These are phyloP conservation scores for Anguilla marmorata DNA, from an alignment of 2,797 vertebrate genomes.

Conservation along the genomic window DNA sequence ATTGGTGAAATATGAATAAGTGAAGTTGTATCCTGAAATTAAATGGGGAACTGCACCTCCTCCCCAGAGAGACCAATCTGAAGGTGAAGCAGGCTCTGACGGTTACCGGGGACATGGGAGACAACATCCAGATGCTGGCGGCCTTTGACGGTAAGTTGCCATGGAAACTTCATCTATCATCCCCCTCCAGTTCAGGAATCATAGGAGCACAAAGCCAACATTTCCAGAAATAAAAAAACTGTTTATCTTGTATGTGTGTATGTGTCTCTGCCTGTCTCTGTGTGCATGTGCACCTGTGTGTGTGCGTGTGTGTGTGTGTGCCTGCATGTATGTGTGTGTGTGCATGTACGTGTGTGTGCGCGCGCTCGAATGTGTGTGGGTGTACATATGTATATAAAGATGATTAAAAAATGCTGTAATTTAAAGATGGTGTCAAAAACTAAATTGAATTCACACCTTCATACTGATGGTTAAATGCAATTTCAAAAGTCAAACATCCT, in stretches of 20 bases:
- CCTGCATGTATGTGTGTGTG: no score
- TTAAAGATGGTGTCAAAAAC: not conserved
- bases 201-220: not conserved
- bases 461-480: not conserved
- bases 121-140: slow-evolving; percentile 77
- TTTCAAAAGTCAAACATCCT: not conserved
- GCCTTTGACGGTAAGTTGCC: slow-evolving; percentile 80
- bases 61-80: slow-evolving; percentile 88
- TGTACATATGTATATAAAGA: not conserved
- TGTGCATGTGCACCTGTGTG: not conserved
- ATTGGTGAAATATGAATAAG: not conserved
- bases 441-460: not conserved
- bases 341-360: no score
- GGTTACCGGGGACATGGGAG: slow-evolving; percentile 84
- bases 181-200: not conserved
- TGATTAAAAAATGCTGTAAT: not conserved
- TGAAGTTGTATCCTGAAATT: not conserved
- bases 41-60: not conserved
- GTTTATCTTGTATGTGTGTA: not conserved
- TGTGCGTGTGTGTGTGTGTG: no score
- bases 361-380: no score
- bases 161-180: not conserved
- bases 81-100: slow-evolving; percentile 91
- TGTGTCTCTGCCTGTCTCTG: not conserved
- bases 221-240: not conserved